Conservation (phyloP, 2,888 invertebrate species). For the Conomelus anceps region DNA sequence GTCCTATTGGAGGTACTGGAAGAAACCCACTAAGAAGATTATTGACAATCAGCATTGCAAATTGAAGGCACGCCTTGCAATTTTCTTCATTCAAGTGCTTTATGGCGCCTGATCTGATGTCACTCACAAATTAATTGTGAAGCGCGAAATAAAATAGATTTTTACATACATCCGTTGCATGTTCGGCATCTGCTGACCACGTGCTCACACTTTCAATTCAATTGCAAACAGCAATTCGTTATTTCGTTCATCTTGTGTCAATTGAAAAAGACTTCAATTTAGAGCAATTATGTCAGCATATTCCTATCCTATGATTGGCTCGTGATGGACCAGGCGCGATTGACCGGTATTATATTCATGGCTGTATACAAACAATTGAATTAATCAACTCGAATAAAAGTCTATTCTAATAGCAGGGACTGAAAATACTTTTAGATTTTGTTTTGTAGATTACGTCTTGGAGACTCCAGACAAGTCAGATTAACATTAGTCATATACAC, state of each 20-base stretch:
- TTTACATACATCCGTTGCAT: neutral
- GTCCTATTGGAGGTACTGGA: too few relatives aligned
- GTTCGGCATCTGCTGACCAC: neutral
- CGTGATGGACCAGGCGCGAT: neutral
- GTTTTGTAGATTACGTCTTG: too few relatives aligned
- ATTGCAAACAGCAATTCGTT: too few relatives aligned
- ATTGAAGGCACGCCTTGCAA: neutral
- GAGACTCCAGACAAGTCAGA: too few relatives aligned
- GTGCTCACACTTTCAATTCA: neutral
- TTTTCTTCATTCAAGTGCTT: neutral
- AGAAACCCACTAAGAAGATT: too few relatives aligned
- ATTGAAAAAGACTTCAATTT: neutral
- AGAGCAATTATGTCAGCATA: neutral
- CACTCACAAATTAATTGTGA: neutral
- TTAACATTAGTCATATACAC: too few relatives aligned
- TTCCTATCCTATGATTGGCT: neutral
- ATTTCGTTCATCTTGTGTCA: neutral
- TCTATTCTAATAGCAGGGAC: too few relatives aligned
- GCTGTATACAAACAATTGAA: too few relatives aligned
- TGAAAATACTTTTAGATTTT: too few relatives aligned
- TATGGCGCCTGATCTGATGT: neutral
- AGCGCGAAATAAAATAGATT: neutral
- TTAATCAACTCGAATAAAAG: too few relatives aligned
- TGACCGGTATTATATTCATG: too few relatives aligned
- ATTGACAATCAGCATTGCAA: neutral